These are phyloP conservation scores for Monochamus alternatus DNA, from an alignment of 2,888 invertebrate species.

Conservation along the genomic window DNA sequence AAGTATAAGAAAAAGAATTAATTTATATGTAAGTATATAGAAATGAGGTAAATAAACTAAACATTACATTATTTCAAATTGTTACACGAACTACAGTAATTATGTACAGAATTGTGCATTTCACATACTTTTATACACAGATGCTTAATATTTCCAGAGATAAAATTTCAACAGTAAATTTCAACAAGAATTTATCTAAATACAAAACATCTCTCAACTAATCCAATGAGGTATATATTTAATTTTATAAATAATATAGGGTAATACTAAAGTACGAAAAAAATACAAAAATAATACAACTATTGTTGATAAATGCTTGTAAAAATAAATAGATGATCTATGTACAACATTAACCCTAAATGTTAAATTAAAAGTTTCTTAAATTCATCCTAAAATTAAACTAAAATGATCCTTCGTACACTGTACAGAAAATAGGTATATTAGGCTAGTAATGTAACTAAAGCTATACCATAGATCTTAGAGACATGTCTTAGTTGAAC, in stretches of 20 bases:
- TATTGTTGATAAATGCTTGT: slow-evolving; percentile 49
- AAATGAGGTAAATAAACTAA: slow-evolving; percentile 46
- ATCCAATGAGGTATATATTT: slow-evolving; percentile 48
- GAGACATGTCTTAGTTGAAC: no score
- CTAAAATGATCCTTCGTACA: slow-evolving; percentile 42
- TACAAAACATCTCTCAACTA: slow-evolving; percentile 48
- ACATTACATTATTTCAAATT: slow-evolving; percentile 38
- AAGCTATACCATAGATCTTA: slow-evolving; percentile 38
- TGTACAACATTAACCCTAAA: slow-evolving; percentile 41
- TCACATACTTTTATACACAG: slow-evolving; percentile 44
- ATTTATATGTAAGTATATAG: slow-evolving; percentile 36
- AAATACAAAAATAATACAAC: slow-evolving; percentile 48
- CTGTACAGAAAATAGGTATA: slow-evolving; percentile 35
- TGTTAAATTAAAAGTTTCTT: slow-evolving; percentile 13
- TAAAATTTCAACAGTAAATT: slow-evolving; percentile 60
- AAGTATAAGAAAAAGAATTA: slow-evolving; percentile 37
- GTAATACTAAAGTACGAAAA: slow-evolving; percentile 47
- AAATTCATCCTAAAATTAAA: slow-evolving; percentile 41
- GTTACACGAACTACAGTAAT: slow-evolving; percentile 46
- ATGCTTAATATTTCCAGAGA: slow-evolving; percentile 49
- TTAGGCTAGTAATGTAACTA: slow-evolving; percentile 39
- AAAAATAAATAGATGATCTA: slow-evolving; percentile 50
- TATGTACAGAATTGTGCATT: slow-evolving; percentile 47
- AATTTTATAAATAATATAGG: slow-evolving; percentile 39
- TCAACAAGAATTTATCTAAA: slow-evolving; percentile 58